Evolutionary conservation across 2,888 invertebrate species (phyloP), one percentile per base, ranked within the genome.

Genomic region (Tetropium fuscum): DNA sequence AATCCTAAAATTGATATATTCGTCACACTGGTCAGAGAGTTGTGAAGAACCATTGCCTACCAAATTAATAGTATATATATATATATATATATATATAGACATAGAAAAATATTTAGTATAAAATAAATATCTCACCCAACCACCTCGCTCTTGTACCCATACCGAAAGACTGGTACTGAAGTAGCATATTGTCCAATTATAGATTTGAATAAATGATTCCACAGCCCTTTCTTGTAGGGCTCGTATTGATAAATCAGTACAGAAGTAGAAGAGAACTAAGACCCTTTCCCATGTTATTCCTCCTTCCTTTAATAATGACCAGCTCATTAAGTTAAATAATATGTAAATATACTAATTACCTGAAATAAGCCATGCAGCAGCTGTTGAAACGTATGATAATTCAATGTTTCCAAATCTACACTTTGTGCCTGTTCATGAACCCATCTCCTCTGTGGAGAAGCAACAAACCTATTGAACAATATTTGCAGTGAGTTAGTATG

Each of bases 321-420:
- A 5, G 10, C n/a, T 0, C 11, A 13, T 32, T 11, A 10, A 32
- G 13, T 32, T 32, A 4, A 27, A 10, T 3, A n/a, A 10, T 7
- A 30, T 30, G 8, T 4, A 30, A 30, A 30, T n/a, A 30, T n/a
- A 2, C 13, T 22, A 44, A n/a, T 60, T 74, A 86, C 87, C 81
- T 86, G 84, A 71, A 86, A 86, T 2, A 87, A 69, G 62, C 86
- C 86, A 69, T 85, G 84, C 79, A 87, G 83, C 16, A 86, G 83
- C 56, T 85, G 85, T 48, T 86, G 83, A 74, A 87, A 87, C 27
- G 85, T 83, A n/a, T 84, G 83, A 65, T 83, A 84, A 63, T 86
- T 85, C 2, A 87, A 74, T 16, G 84, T 80, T 45, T 85, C 78
- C 34, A 87, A 73, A 0, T 84, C 81, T 41, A 87, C 84, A 34